Evolutionary conservation across 2,888 invertebrate genomes (phyloP).

Genomic region (Ditula angustiorana): DNA sequence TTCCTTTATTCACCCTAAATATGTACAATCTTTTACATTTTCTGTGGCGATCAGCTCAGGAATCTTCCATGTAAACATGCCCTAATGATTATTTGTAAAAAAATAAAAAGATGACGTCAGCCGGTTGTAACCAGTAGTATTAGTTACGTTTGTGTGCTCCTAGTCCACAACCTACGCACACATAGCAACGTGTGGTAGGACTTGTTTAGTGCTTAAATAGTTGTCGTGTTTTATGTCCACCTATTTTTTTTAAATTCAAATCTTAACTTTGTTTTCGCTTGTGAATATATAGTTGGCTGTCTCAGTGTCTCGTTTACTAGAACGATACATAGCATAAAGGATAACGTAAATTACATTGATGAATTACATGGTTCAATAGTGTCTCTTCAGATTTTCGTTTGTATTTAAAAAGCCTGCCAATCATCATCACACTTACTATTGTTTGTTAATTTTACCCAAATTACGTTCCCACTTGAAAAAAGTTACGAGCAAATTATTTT

Average conservation of each 20-base stretch:
- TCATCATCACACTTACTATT: neutral
- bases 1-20: too few relatives aligned
- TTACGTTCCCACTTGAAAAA: too few relatives aligned
- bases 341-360: too few relatives aligned
- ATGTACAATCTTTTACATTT: neutral
- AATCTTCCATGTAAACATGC: neutral
- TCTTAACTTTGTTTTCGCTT: neutral
- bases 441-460: neutral
- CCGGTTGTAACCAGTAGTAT: slow-evolving; percentile 11
- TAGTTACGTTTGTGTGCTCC: slow-evolving; percentile 6
- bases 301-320: neutral
- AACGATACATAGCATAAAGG: too few relatives aligned
- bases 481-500: too few relatives aligned
- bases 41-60: neutral
- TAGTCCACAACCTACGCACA: slow-evolving; percentile 18
- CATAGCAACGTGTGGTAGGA: slow-evolving; percentile 15
- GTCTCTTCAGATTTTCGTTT: too few relatives aligned
- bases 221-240: slow-evolving; percentile 3
- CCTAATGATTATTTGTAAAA: slow-evolving; percentile 2
- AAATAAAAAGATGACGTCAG: slow-evolving; percentile 12
- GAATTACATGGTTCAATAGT: too few relatives aligned
- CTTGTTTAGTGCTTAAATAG: slow-evolving; percentile 13
- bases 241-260: neutral
- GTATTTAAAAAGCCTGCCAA: neutral
- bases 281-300: neutral